Base-by-base conservation (phyloP, 1,140 invertebrate genomes). In the Wiebesia pumilae region DNA sequence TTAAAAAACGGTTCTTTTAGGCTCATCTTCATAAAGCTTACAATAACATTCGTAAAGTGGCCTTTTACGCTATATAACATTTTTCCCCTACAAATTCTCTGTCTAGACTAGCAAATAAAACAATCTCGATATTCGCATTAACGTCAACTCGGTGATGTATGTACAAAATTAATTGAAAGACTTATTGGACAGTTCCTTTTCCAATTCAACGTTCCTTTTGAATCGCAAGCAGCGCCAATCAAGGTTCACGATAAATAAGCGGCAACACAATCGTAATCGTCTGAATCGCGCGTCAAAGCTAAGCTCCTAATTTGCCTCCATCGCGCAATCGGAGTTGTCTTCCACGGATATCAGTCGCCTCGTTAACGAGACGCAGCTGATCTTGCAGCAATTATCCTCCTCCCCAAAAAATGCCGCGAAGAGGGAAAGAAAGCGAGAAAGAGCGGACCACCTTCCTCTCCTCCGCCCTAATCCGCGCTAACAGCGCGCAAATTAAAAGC, bases 401-500 rank as follows among this genome's bases (percentile, higher is more conserved):
- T 2, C 1, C 21, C 21, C n/a, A 81, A 33, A 58, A 35, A 33
- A 62, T 9, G 30, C 0, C 0, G 9, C 3, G 0, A 43, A 7
- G 58, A 30, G 19, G 51, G 19, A 16, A 33, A 12, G 40, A 43
- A 51, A 51, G 40, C 9, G 65, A 1, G 81, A 43, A 19, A 43
- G 27, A 30, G 47, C 19, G 78, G 51, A 21, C 30, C 27, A 35
- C 47, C 43, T 16, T 51, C 65, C n/a, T 30, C 65, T 2, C 9
- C 27, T n/a, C n/a, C 30, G 79, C 87, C 88, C 88, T 90, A 90
- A 90, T 90, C 87, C 87, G 81, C 87, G 87, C 87, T 90, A 89
- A 90, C 88, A 85, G 84, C 86, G 71, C 75, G 86, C 88, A 88
- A 90, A 89, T 90, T 89, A 89, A 88, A 89, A 89, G 88, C 89